Base-by-base conservation (phyloP, 2,888 invertebrate species). In the Erpobdella octoculata region DNA sequence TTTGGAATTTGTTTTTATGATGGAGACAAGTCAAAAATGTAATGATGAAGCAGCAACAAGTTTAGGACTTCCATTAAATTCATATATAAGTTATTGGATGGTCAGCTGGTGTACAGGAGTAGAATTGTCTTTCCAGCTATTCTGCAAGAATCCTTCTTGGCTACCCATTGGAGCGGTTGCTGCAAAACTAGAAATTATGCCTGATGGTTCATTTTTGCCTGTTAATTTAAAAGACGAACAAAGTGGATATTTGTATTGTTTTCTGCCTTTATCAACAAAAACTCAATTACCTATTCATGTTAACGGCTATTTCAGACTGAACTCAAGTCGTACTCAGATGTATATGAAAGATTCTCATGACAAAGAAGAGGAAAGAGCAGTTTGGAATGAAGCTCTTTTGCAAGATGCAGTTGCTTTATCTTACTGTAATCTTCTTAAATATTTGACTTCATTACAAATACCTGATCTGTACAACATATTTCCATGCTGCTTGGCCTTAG, bases 241-340 rank as follows among this genome's bases (percentile, higher is more conserved):
- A 21, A 31, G n/a, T 28, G 59, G 69, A 21, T 35, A 67, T 6
- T 21, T 71, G 58, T 71, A 77, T 74, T 80, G 80, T 59, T 79
- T 77, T 38, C 73, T 81, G 33, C 81, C 80, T 0, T 74, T 81
- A 18, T 80, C 81, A 53, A 74, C 79, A 18, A 68, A 72, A 33
- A 75, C 76, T 48, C 64, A 68, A 4, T 74, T 80, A 37, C 78
- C 78, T 8, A 76, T 80, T 33, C 79, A 80, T 68, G 73, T 81
- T 2, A 81, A 80, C 70, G 79, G 78, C 1, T 75, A 76, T 33
- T 81, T 81, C 75, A 76, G 79, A 4, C 75, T 81, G 18, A 77
- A 76, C 6, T 75, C 78, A 18, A 78, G 78, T 73, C 73, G 81
- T 33, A 75, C 77, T 33, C 74, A 77, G n/a, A 74, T 81, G 18